Conservation (phyloP, 1,140 invertebrate species). For the Drosophila albomicans region DNA sequence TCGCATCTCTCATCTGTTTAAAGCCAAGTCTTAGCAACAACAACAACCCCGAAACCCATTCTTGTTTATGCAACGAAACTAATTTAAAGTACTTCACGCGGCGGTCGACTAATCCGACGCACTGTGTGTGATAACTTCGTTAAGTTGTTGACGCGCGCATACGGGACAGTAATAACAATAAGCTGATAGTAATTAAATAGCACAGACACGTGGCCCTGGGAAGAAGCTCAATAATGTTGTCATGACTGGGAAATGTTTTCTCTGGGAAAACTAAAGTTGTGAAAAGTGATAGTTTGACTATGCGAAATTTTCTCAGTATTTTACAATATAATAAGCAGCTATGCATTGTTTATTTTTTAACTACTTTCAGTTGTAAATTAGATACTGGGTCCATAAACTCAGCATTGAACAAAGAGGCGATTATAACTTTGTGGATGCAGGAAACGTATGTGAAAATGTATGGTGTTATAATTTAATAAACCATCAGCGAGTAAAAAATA, state of each 20-base stretch:
- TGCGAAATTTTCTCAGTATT: too few species aligned
- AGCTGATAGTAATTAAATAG: conserved; percentile 77
- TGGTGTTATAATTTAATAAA: too few species aligned
- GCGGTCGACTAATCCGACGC: conserved; percentile 67
- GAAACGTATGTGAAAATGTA: too few species aligned
- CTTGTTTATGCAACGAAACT: conserved; percentile 80
- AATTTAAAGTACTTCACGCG: conserved; percentile 81
- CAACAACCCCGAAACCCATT: not conserved
- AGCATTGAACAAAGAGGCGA: too few species aligned
- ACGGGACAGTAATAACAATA: conserved; percentile 63
- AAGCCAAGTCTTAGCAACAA: not conserved
- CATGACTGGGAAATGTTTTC: not conserved
- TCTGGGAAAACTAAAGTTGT: not conserved
- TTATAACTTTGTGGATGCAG: too few species aligned
- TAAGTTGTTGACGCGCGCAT: conserved; percentile 72
- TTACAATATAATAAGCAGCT: too few species aligned
- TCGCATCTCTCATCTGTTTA: conserved; percentile 8
- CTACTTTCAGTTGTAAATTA: too few species aligned
- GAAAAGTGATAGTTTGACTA: too few species aligned
- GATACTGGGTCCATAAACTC: too few species aligned
- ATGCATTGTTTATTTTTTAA: too few species aligned
- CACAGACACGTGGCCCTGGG: conserved; percentile 56
- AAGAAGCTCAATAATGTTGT: conserved; percentile 12
- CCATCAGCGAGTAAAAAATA: too few species aligned
- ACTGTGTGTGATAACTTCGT: conserved; percentile 73